A percentile compares a stretch with the other conserved stretches of the same genome.
Conservation (phyloP, 1,140 invertebrate genomes). For the Drosophila ambigua region DNA sequence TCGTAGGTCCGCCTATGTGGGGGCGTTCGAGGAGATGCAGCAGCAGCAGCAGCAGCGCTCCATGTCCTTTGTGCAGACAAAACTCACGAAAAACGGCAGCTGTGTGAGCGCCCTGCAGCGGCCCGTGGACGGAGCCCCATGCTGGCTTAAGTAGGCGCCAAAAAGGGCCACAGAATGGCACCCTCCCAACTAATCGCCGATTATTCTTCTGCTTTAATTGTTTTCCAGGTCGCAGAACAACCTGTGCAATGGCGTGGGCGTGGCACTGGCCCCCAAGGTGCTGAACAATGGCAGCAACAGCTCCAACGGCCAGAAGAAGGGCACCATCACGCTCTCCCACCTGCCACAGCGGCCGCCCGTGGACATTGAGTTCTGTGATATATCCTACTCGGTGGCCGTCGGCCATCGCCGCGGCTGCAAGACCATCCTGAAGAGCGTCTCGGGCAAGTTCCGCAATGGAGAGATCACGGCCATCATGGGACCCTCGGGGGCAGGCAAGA, state of each 20-base stretch:
- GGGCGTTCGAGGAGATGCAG: constrained; percentile 53
- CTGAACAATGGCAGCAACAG: constrained; percentile 86
- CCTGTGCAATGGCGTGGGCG: constrained; percentile 88
- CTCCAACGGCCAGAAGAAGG: constrained; percentile 86
- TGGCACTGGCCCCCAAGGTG: constrained; percentile 87
- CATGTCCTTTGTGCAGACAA: constrained; percentile 66
- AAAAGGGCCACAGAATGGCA: too few species aligned
- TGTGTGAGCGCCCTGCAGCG: constrained; percentile 61
- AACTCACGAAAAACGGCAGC: constrained; percentile 68
- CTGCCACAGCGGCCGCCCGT: constrained; percentile 92
- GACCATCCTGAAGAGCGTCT: constrained; percentile 93
- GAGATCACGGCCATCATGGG: constrained; percentile 97
- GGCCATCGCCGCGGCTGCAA: constrained; percentile 91
- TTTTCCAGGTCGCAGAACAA: constrained; percentile 88
- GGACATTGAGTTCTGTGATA: constrained; percentile 93
- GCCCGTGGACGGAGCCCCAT: constrained; percentile 28
- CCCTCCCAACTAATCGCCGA: neutral
- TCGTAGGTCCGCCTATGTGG: constrained; percentile 44
- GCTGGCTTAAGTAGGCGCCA: constrained; percentile 53
- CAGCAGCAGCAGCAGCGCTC: constrained; percentile 44
- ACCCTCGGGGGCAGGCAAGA: constrained; percentile 96
- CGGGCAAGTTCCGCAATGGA: constrained; percentile 91
- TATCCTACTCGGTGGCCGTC: constrained; percentile 93
- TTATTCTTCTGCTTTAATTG: neutral
- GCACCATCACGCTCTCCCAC: constrained; percentile 88